Percentiles rank a stretch among this genome's conserved stretches.
These are phyloP conservation scores for Semotilus atromaculatus DNA, from an alignment of 2,797 vertebrate genomes.

Conservation along the genomic window DNA sequence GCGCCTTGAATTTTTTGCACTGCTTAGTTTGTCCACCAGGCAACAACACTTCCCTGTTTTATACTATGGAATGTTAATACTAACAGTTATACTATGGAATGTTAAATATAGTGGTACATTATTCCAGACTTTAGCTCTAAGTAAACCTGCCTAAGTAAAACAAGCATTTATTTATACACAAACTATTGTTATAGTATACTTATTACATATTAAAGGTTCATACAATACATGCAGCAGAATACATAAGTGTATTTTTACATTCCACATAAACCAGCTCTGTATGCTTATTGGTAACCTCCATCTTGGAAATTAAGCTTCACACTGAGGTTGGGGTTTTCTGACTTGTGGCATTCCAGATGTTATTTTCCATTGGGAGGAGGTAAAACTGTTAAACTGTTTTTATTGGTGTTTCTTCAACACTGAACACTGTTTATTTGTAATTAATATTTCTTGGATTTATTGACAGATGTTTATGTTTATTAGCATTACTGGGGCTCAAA, in stretches of 20 bases:
- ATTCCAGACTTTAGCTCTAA: neutral
- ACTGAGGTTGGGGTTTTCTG: neutral
- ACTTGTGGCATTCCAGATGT: neutral
- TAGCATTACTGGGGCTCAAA: neutral
- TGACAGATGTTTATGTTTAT: neutral
- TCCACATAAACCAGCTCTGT: neutral
- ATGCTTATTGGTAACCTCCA: neutral
- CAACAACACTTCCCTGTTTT: neutral
- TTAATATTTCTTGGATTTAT: neutral
- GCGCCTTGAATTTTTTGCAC: neutral
- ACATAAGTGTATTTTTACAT: neutral
- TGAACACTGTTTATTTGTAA: neutral
- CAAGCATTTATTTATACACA: neutral
- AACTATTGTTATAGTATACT: neutral
- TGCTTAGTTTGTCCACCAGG: neutral
- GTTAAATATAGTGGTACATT: neutral
- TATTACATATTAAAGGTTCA: neutral
- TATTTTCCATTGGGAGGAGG: neutral
- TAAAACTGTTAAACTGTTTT: too few species aligned
- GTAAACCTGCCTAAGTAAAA: too few species aligned
- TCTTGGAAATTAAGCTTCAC: neutral
- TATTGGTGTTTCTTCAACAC: too few species aligned
- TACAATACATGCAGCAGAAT: neutral
- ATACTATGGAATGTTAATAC: neutral
- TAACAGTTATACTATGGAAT: neutral